These are phyloP conservation scores for Eristalis tenax DNA, from an alignment of 2,888 invertebrate species.

Conservation along the genomic window DNA sequence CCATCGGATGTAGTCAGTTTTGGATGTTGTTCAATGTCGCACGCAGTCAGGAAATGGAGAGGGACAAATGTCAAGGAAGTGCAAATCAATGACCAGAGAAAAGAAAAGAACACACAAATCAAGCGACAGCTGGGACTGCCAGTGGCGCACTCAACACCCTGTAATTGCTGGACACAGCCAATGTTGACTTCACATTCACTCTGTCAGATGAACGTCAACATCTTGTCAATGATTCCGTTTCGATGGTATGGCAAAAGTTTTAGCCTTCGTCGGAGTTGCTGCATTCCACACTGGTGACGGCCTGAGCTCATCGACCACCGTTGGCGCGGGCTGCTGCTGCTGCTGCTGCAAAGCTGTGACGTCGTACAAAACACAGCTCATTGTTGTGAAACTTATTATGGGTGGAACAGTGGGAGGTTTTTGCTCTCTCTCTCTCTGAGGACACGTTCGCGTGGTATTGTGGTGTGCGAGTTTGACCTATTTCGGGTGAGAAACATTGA, in stretches of 20 bases:
- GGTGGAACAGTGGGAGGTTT: background rate
- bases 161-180: conserved; percentile 10
- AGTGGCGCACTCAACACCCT: conserved; percentile 18
- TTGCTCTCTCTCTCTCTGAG: conserved; percentile 6
- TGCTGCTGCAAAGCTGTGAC: background rate
- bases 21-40: background rate
- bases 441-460: conserved; percentile 33
- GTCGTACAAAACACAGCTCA: background rate
- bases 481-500: conserved; percentile 53
- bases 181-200: conserved; percentile 8
- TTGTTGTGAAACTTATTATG: conserved; percentile 12
- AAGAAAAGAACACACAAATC: background rate
- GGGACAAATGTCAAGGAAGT: background rate
- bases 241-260: conserved; percentile 13
- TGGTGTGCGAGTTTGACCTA: conserved; percentile 63
- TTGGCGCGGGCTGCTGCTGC: too few species aligned
- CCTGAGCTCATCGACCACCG: background rate
- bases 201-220: conserved; percentile 20
- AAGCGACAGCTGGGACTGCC: background rate
- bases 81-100: background rate
- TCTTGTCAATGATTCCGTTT: conserved; percentile 35
- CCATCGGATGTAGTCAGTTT: background rate
- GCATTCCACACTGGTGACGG: conserved; percentile 19
- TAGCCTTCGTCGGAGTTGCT: conserved; percentile 33
- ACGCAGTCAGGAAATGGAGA: background rate